phyloP scores from a whole-genome alignment of 2,888 invertebrate genomes.

The Pseudoips prasinana region DNA sequence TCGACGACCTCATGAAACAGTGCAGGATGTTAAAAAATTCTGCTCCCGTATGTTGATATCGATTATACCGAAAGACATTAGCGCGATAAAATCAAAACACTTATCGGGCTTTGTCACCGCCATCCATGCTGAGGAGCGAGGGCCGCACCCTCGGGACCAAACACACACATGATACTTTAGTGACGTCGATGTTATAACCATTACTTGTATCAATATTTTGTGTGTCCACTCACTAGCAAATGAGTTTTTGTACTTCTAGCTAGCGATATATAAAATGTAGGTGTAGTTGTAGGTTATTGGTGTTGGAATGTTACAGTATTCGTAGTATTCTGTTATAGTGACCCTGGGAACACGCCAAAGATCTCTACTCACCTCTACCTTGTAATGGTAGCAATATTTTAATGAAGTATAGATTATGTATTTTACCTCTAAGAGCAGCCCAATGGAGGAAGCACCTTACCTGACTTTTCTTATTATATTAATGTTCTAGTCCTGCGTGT shows the following conservation, averaged over 20 bases:
- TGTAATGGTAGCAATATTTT: too few relatives aligned
- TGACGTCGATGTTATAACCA: slow-evolving; percentile 27
- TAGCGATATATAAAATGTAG: too few relatives aligned
- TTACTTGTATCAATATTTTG: slow-evolving; percentile 32
- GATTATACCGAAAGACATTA: slow-evolving; percentile 63
- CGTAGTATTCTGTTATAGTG: too few relatives aligned
- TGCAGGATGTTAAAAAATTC: slow-evolving; percentile 34
- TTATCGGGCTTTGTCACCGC: slow-evolving; percentile 56
- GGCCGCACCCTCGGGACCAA: slow-evolving; percentile 40
- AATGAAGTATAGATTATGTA: too few relatives aligned
- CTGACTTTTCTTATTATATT: too few relatives aligned
- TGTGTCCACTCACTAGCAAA: slow-evolving; percentile 8
- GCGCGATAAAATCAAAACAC: slow-evolving; percentile 65
- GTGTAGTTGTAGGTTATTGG: too few relatives aligned
- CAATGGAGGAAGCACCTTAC: too few relatives aligned
- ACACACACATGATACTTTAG: slow-evolving; percentile 22
- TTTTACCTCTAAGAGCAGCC: too few relatives aligned
- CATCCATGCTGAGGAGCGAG: slow-evolving; percentile 38
- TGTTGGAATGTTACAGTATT: too few relatives aligned
- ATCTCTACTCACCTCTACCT: too few relatives aligned
- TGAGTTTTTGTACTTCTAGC: slow-evolving; percentile 5
- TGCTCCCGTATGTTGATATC: slow-evolving; percentile 45
- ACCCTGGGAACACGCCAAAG: too few relatives aligned
- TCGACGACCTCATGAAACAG: slow-evolving; percentile 31
- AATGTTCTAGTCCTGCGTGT: too few relatives aligned